Evolutionary conservation across 2,888 invertebrate genomes (phyloP).

Genomic region (Eupithecia dodoneata): DNA sequence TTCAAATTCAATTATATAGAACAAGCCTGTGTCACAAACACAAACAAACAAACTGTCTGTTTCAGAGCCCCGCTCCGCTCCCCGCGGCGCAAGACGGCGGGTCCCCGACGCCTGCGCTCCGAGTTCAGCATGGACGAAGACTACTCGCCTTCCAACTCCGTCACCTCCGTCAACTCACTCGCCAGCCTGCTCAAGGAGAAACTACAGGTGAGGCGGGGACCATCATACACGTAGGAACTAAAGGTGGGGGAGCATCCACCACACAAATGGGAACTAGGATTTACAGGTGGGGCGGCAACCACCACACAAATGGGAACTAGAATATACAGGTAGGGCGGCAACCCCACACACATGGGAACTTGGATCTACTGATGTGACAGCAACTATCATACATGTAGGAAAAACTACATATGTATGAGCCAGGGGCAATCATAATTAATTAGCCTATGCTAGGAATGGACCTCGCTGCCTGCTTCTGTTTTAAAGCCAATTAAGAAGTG

Average conservation of each 20-base stretch:
- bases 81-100: slow-evolving; percentile 85
- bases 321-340: too few relatives aligned
- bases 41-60: not conserved
- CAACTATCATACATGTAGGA: too few relatives aligned
- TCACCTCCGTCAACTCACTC: slow-evolving; percentile 93
- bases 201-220: slow-evolving; percentile 86
- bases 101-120: slow-evolving; percentile 80
- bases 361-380: too few relatives aligned
- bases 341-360: too few relatives aligned
- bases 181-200: slow-evolving; percentile 93
- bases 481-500: too few relatives aligned
- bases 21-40: not conserved
- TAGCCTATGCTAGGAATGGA: too few relatives aligned
- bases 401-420: too few relatives aligned
- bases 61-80: slow-evolving; percentile 86
- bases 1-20: too few relatives aligned
- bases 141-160: slow-evolving; percentile 90
- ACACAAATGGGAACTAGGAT: too few relatives aligned
- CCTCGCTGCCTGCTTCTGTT: too few relatives aligned
- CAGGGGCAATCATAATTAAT: too few relatives aligned
- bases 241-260: not conserved
- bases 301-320: not conserved
- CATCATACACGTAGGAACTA: not conserved
- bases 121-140: slow-evolving; percentile 85
- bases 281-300: not conserved